These are phyloP conservation scores for Dendrolimus houi DNA, from an alignment of 2,888 invertebrate genomes.

Conservation along the genomic window DNA sequence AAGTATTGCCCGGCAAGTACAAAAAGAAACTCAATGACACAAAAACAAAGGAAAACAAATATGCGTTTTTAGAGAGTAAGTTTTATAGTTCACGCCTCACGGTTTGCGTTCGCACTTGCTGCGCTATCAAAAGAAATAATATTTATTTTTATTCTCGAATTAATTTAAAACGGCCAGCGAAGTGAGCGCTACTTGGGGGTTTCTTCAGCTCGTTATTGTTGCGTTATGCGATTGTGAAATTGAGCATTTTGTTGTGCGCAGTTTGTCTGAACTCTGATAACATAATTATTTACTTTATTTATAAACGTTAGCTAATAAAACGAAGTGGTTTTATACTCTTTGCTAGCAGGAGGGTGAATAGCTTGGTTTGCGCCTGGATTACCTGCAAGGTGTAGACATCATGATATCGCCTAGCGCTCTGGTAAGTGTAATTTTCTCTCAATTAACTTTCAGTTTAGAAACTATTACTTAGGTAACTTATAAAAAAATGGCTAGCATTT, in stretches of 20 bases:
- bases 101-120: neutral
- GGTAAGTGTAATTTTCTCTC: conserved; percentile 15
- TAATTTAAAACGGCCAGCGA: neutral
- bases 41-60: conserved; percentile 6
- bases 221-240: neutral
- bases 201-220: conserved; percentile 14
- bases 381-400: too few species aligned
- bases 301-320: too few species aligned
- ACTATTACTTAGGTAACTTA: too few species aligned
- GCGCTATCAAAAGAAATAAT: conserved; percentile 24
- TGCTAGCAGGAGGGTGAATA: neutral
- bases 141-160: conserved; percentile 18
- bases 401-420: conserved; percentile 28
- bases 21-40: conserved; percentile 3
- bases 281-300: too few species aligned
- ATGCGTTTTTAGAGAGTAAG: neutral
- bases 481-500: too few species aligned
- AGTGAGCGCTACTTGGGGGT: conserved; percentile 11
- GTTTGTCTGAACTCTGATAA: conserved; percentile 11
- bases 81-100: neutral
- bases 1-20: conserved; percentile 9
- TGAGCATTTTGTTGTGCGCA: conserved; percentile 16
- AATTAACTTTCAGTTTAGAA: too few species aligned
- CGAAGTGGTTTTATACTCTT: too few species aligned
- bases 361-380: too few species aligned